Evolutionary conservation across 1,140 invertebrate species (phyloP), one percentile per base, ranked within the genome.

Genomic region (Macrostomum lignano): DNA sequence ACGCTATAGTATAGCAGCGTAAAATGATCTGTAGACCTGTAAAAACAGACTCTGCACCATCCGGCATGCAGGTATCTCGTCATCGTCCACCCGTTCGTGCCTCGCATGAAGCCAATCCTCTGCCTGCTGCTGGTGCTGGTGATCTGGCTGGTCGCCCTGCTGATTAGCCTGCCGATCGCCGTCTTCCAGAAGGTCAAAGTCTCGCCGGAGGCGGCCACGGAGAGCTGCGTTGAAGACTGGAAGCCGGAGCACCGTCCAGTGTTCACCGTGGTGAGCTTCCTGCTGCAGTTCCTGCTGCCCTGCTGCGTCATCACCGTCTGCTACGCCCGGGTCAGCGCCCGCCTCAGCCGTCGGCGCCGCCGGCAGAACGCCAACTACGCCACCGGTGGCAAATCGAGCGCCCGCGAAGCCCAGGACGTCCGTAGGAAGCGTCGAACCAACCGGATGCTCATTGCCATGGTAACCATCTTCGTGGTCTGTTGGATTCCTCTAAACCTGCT

Each of bases 281-380:
- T 61, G 0, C 48, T 59, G 3, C 65, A 66, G 38, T 66, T 64
- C 46, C 44, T 58, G n/a, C 38, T 65, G 3, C 65, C 65, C 1
- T 41, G 65, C 17, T 36, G 43, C 4, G 46, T 66, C 1, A 52
- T 54, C 3, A 52, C 48, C 6, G 36, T 57, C 1, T 52, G 59
- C 3, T 67, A 56, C 35, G 46, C 45, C 3, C 36, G 46, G 9
- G 52, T 55, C 24, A 46, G 47, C 3, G 36, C 42, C 14, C 41
- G 39, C 22, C 39, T 56, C n/a, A 49, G 49, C 46, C 36, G 37
- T 7, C 35, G 53, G 14, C 43, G 42, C 2, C n/a, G n/a, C n/a
- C n/a, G n/a, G n/a, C n/a, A n/a, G n/a, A 40, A 46, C 14, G 41
- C 49, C 7, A 50, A 50, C 6, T 44, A 46, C 7, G 46, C 45